Evolutionary conservation across 64 coral and sea anemone species (phyloP).

Genomic region (Montipora foliosa): DNA sequence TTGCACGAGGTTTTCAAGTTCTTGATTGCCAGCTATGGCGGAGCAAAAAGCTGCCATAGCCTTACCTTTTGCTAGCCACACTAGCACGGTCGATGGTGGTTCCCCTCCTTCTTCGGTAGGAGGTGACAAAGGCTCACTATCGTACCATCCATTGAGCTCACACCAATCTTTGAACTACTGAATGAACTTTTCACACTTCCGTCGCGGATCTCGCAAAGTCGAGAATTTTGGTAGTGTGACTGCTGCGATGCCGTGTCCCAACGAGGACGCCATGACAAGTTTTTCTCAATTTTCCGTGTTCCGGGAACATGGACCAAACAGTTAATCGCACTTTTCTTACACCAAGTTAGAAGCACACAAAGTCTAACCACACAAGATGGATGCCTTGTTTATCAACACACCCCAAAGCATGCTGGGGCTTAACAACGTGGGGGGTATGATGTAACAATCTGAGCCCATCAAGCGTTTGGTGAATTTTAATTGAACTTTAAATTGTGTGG

Average conservation of each 20-base stretch:
- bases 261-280: constrained; percentile 2
- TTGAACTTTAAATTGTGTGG: too few species aligned
- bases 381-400: too few species aligned
- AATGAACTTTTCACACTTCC: constrained; percentile 66
- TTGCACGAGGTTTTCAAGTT: neutral
- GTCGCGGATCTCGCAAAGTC: constrained; percentile 29
- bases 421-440: too few species aligned
- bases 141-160: constrained; percentile 31
- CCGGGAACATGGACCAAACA: constrained; percentile 22
- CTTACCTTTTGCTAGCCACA: constrained; percentile 52
- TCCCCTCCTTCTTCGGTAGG: constrained; percentile 23
- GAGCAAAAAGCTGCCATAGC: constrained; percentile 50
- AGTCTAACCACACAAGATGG: too few species aligned
- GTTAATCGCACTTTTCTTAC: too few species aligned
- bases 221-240: constrained; percentile 1
- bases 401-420: too few species aligned
- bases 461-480: too few species aligned
- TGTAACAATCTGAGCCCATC: too few species aligned
- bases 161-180: constrained; percentile 67
- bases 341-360: too few species aligned
- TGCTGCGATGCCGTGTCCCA: neutral
- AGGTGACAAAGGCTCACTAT: constrained; percentile 21
- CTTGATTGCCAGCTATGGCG: constrained; percentile 49
- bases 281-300: neutral
- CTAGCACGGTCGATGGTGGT: neutral